Conservation (phyloP, 2,797 vertebrate genomes). For the Gambelia wislizenii region DNA sequence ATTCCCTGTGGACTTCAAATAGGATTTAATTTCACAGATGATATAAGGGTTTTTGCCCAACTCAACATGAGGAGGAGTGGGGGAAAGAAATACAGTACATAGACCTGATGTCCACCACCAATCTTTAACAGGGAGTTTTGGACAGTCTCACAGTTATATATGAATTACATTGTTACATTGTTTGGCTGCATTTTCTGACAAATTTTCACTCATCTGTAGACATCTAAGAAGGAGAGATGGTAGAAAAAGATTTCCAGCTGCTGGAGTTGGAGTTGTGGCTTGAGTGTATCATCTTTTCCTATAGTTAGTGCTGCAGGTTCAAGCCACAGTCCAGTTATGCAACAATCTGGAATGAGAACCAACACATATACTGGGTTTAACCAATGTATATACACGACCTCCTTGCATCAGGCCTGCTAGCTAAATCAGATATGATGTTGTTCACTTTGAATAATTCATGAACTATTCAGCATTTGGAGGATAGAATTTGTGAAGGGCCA, state of each 20-base stretch:
- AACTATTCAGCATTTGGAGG: too few species aligned
- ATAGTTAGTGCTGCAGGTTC: too few species aligned
- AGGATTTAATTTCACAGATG: neutral
- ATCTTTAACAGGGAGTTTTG: neutral
- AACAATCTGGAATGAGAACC: neutral
- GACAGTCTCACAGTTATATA: neutral
- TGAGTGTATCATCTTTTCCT: neutral
- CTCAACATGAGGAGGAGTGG: neutral
- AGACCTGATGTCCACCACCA: neutral
- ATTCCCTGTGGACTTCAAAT: neutral
- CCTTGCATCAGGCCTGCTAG: too few species aligned
- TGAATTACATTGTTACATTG: neutral
- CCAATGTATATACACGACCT: neutral
- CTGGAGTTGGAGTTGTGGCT: neutral
- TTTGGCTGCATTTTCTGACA: neutral
- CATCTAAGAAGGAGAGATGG: neutral
- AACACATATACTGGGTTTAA: neutral
- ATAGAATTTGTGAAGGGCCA: too few species aligned
- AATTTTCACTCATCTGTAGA: neutral
- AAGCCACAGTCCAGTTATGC: neutral
- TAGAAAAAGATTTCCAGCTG: neutral
- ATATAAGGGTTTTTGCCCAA: neutral
- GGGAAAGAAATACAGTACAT: neutral
- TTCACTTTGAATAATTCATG: too few species aligned
- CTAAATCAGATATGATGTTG: too few species aligned